Percentiles rank a stretch among this genome's conserved stretches.
These are phyloP conservation scores for Cyprinus carpio DNA, from an alignment of 2,113 vertebrate species.

Conservation along the genomic window DNA sequence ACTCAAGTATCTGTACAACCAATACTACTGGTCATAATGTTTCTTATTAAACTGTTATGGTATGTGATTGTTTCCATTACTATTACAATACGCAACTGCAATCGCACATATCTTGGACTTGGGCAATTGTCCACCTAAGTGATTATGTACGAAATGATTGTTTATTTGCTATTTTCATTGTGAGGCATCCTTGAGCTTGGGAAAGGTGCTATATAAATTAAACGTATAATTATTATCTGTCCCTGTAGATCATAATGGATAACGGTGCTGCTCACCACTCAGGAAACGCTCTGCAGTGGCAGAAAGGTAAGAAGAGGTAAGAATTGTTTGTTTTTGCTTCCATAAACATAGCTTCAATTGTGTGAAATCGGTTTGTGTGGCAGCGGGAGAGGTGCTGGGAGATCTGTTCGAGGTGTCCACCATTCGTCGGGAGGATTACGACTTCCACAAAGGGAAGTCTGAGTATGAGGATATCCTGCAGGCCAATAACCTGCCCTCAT, in stretches of 20 bases:
- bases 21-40: too few relatives aligned
- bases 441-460: conserved; percentile 80
- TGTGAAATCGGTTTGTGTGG: not conserved
- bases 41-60: too few relatives aligned
- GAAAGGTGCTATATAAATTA: too few relatives aligned
- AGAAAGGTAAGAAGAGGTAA: conserved; percentile 76
- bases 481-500: conserved; percentile 78
- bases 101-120: too few relatives aligned
- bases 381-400: conserved; percentile 78
- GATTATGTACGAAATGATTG: not conserved
- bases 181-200: too few relatives aligned
- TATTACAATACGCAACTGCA: too few relatives aligned
- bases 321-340: not conserved
- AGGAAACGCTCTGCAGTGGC: conserved; percentile 71
- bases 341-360: not conserved
- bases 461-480: conserved; percentile 83
- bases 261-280: conserved; percentile 74
- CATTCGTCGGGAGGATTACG: conserved; percentile 80
- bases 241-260: conserved; percentile 79
- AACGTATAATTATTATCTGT: not conserved
- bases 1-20: too few relatives aligned
- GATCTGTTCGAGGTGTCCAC: conserved; percentile 80
- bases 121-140: too few relatives aligned
- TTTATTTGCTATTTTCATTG: not conserved
- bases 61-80: too few relatives aligned